A percentile compares a stretch with the other conserved stretches of the same genome.
phyloP scores from a whole-genome alignment of 2,888 invertebrate genomes.

The Meteorus colon region DNA sequence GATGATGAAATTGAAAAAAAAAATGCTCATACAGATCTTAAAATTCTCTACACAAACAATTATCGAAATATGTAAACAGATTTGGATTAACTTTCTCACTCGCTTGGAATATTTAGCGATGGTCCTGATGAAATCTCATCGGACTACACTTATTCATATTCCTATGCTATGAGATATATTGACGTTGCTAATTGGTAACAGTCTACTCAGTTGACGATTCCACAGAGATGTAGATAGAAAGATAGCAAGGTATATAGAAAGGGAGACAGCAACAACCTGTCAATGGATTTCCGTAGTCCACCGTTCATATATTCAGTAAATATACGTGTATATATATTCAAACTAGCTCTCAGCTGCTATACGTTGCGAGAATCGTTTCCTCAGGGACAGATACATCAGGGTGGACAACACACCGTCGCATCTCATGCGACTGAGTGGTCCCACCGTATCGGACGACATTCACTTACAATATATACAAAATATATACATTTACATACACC shows the following conservation, averaged over 20 bases:
- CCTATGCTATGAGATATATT: not conserved
- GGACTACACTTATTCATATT: not conserved
- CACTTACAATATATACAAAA: not conserved
- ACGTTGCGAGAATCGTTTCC: slow-evolving; percentile 58
- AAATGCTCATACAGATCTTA: no score
- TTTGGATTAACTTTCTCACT: no score
- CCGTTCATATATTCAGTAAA: slow-evolving; percentile 36
- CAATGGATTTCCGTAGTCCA: slow-evolving; percentile 60
- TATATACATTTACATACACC: no score
- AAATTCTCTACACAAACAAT: no score
- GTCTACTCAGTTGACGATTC: not conserved
- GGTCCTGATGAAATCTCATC: no score
- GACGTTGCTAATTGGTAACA: not conserved
- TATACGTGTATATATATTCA: not conserved
- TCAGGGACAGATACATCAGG: slow-evolving; percentile 72
- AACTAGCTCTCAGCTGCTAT: slow-evolving; percentile 50
- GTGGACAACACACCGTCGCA: slow-evolving; percentile 57
- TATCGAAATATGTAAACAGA: no score
- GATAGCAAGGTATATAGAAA: not conserved
- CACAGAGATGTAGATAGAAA: slow-evolving; percentile 8
- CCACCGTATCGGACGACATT: slow-evolving; percentile 12
- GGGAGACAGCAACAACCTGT: slow-evolving; percentile 51
- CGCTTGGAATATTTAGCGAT: no score
- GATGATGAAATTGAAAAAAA: no score
- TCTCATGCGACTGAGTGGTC: slow-evolving; percentile 37